Conservation (phyloP, 2,888 invertebrate genomes). For the Zygogramma bicolorata region DNA sequence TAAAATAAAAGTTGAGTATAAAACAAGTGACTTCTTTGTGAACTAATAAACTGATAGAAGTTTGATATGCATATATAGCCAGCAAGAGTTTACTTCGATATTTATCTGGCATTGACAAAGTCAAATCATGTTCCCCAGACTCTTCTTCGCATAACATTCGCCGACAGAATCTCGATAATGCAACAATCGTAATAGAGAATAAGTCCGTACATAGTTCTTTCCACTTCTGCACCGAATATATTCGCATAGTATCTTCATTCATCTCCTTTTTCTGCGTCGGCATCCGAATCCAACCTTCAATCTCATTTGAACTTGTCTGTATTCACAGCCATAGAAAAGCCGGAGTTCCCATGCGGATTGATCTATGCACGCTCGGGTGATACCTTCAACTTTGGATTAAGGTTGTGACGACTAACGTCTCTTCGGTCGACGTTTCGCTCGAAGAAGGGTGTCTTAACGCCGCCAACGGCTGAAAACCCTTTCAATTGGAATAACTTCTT, state of each 20-base stretch:
- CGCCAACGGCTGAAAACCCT: constrained; percentile 40
- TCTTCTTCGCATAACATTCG: too few species aligned
- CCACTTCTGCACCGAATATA: constrained; percentile 35
- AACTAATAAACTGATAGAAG: too few species aligned
- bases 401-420: constrained; percentile 51
- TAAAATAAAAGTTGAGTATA: too few species aligned
- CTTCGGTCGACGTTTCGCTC: constrained; percentile 30
- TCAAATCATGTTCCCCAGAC: too few species aligned
- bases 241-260: constrained; percentile 39
- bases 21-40: too few species aligned
- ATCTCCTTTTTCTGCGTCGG: constrained; percentile 39
- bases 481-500: constrained; percentile 54
- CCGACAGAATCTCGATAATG: too few species aligned
- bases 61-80: too few species aligned
- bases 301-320: constrained; percentile 60
- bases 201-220: neutral
- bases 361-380: constrained; percentile 56
- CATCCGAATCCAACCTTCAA: constrained; percentile 44
- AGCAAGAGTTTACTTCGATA: too few species aligned
- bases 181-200: too few species aligned
- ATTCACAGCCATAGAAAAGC: constrained; percentile 41
- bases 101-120: too few species aligned
- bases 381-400: constrained; percentile 58
- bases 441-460: constrained; percentile 41
- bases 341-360: constrained; percentile 52